Base-by-base conservation (phyloP, 53 echinoderm and acorn worm genomes). In the Hippasteria phrygiana region DNA sequence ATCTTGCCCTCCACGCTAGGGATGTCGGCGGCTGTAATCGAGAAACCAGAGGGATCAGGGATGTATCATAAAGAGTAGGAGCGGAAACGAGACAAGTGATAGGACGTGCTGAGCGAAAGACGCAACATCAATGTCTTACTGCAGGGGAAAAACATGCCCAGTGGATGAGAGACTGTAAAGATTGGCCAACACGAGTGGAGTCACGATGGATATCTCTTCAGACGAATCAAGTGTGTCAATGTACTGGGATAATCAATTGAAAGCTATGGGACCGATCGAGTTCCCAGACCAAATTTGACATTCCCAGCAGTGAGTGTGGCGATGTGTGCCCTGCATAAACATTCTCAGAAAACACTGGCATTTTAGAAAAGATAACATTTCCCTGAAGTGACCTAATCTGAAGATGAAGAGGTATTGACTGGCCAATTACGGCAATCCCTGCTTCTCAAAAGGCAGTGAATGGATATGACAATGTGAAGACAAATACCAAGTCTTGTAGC, bases 141-240 rank as follows among this genome's bases (percentile, higher is more conserved):
- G 75, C 32, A 65, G 65, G n/a, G n/a, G n/a, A n/a, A n/a, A 18
- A 43, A 29, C 63, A 43, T 39, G 65, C 43, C 43, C 43, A 43
- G 17, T 43, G 17, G 48, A 78, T 62, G 27, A 35, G 55, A 54
- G 51, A 0, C 4, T 0, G 78, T 35, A 20, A 34, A 41, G 43
- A 10, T 43, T 16, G 37, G 64, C 65, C 40, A 80, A 28, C 9
- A 41, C 43, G 31, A 82, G 45, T 31, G n/a, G n/a, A 64, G 73
- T 42, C 16, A 43, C n/a, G 43, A 73, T 73, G 24, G 43, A 42
- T 9, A 63, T 66, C 82, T 82, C 65, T 82, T 14, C 43, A 66
- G 33, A 65, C 43, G 43, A 26, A 40, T 80, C 80, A 80, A 40
- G 62, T 80, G 55, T 78, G 41, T 80, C 62, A 73, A 73, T 73